Conservation (phyloP, 2,113 vertebrate species). For the Cyanistes caeruleus region DNA sequence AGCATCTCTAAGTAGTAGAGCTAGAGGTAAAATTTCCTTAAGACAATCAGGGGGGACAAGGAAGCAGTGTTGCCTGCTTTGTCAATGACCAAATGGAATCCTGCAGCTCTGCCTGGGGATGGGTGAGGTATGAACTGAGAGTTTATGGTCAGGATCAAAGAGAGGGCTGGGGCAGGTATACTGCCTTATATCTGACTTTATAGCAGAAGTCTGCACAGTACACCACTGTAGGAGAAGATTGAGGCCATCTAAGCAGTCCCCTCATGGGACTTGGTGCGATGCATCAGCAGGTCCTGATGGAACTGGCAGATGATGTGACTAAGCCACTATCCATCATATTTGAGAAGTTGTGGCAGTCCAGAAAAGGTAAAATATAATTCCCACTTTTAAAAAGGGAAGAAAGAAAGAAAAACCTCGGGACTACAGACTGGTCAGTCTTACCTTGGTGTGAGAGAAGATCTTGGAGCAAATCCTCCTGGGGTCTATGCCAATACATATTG, state of each 20-base stretch:
- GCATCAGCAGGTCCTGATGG: neutral
- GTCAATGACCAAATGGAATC: neutral
- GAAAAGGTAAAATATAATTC: neutral
- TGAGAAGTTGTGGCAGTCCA: neutral
- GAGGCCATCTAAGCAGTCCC: neutral
- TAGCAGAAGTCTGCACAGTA: neutral
- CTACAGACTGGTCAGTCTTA: neutral
- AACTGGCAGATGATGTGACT: accelerated
- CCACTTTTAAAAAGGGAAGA: neutral
- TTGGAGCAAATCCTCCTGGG: neutral
- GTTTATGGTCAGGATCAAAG: neutral
- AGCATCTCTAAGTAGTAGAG: neutral
- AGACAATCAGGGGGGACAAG: neutral
- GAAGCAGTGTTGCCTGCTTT: neutral
- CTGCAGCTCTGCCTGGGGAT: neutral
- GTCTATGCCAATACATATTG: no score
- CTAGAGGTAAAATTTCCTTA: neutral
- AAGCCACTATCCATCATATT: neutral
- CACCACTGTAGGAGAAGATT: neutral
- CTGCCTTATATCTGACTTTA: neutral
- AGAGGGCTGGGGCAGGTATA: neutral
- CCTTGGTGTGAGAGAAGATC: neutral
- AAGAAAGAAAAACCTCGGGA: neutral
- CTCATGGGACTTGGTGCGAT: neutral
- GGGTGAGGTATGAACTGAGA: neutral